Evolutionary conservation across 2,113 vertebrate species (phyloP), one percentile per base, ranked within the genome.

Genomic region (Tragelaphus imberbis): DNA sequence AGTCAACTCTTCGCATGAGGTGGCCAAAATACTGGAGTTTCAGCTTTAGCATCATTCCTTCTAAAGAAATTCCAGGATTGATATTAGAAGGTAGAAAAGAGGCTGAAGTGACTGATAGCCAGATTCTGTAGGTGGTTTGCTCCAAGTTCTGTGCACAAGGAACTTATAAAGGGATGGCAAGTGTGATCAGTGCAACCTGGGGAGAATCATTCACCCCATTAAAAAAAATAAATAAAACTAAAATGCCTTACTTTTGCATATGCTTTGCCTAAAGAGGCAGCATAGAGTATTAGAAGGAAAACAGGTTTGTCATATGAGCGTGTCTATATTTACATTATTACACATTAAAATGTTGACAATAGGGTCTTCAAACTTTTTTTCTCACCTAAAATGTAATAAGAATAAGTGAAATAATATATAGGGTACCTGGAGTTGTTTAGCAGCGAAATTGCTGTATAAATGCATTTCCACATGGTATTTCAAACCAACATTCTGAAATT

Each of bases 21-120:
- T n/a, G n/a, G n/a, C n/a, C n/a, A n/a, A n/a, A n/a, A n/a, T n/a
- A n/a, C n/a, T n/a, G n/a, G n/a, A n/a, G n/a, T n/a, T n/a, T n/a
- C n/a, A n/a, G n/a, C n/a, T n/a, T n/a, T n/a, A n/a, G n/a, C n/a
- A n/a, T n/a, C n/a, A n/a, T n/a, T n/a, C n/a, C n/a, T n/a, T n/a
- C n/a, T n/a, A n/a, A n/a, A n/a, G n/a, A n/a, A n/a, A n/a, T n/a
- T n/a, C n/a, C n/a, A n/a, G n/a, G n/a, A n/a, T n/a, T n/a, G n/a
- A n/a, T n/a, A n/a, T 36, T 94, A 11, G 58, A n/a, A 90, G 95
- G 94, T 59, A 93, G 16, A 59, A 97, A 92, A 58, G 61, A 82
- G 47, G 3, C 30, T 3, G 4, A 84, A 79, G 44, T 47, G 44
- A 58, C 59, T 53, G 53, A 90, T 17, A 75, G 1, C 12, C 28